Evolutionary conservation across 2,113 vertebrate species (phyloP), one percentile per base, ranked within the genome.

Genomic region (Campylomormyrus numenius): DNA sequence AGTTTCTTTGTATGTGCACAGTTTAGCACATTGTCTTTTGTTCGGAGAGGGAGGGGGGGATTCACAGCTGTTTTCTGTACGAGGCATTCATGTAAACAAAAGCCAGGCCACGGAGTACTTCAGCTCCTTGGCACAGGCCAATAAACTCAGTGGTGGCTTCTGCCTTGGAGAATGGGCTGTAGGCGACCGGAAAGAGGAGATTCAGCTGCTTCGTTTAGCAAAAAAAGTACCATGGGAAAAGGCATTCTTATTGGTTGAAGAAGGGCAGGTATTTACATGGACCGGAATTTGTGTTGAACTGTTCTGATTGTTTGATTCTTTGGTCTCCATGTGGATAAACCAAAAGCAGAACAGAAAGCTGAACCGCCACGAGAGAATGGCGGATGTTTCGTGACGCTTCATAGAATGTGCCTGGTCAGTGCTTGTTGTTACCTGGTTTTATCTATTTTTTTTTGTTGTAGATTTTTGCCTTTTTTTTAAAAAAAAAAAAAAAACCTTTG

Each of bases 391-490:
- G 15, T 49, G 27, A 74, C 39, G 11, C 10, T 70, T 45, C 58
- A 13, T 70, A 17, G 21, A 39, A 50, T 48, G 31, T 1, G 46
- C 31, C 31, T 89, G 13, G 70, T 89, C 8, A 35, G 15, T 3
- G 35, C 80, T 21, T 39, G 11, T 45, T 45, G 6, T 85, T 42
- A 31, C 56, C 50, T 35, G n/a, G 19, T 10, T 62, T 46, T 84
- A 45, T 39, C 27, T 42, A 1, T 45, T 56, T 77, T 21, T 66
- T 42, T 27, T 89, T 50, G 2, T 42, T 90, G 35, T 87, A 92
- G 49, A 24, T 92, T 93, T 92, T 92, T 94, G 93, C 90, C 92
- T 15, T 92, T 93, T 93, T 91, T 92, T 90, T 1, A 53, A 53
- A 53, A 53, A 53, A 53, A 21, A 7, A 56, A 11, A 49, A 53